A percentile compares a stretch with the other conserved stretches of the same genome.
phyloP scores from a whole-genome alignment of 1,140 invertebrate genomes.

The Steinernema khuongi region DNA sequence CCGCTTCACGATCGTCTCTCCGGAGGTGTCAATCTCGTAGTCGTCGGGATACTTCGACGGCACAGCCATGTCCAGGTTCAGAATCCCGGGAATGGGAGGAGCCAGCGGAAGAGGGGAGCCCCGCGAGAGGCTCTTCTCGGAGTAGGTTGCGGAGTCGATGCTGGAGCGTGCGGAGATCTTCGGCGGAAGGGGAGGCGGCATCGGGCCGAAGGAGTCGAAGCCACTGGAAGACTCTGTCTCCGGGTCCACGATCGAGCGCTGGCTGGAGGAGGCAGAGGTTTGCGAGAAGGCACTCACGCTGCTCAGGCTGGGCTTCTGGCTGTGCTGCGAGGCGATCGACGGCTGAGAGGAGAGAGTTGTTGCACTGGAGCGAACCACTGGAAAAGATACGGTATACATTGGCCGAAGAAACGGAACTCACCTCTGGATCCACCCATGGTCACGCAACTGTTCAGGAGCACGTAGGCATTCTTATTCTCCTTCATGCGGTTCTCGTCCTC shows the following conservation, averaged over 20 bases:
- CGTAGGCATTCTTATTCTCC: neutral
- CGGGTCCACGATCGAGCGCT: neutral
- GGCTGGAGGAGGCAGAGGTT: neutral
- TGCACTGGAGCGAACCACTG: neutral
- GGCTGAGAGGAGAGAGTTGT: neutral
- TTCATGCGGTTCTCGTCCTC: neutral
- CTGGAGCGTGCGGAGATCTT: neutral
- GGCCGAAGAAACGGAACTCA: neutral
- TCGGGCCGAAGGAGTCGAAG: neutral
- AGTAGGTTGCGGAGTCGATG: neutral
- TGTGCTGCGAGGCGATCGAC: neutral
- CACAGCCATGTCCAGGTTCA: neutral
- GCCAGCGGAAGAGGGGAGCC: neutral
- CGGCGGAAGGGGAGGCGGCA: neutral
- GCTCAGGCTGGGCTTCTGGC: neutral
- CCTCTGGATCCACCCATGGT: neutral
- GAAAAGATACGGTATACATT: neutral
- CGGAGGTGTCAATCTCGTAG: conserved; percentile 6
- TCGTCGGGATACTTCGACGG: neutral
- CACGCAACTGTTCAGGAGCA: neutral
- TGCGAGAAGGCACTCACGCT: neutral
- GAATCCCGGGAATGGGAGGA: neutral
- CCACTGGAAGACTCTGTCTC: neutral
- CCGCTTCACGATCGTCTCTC: neutral
- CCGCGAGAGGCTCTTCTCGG: neutral